phyloP scores from a whole-genome alignment of 2,888 invertebrate genomes.

The Sesia apiformis region DNA sequence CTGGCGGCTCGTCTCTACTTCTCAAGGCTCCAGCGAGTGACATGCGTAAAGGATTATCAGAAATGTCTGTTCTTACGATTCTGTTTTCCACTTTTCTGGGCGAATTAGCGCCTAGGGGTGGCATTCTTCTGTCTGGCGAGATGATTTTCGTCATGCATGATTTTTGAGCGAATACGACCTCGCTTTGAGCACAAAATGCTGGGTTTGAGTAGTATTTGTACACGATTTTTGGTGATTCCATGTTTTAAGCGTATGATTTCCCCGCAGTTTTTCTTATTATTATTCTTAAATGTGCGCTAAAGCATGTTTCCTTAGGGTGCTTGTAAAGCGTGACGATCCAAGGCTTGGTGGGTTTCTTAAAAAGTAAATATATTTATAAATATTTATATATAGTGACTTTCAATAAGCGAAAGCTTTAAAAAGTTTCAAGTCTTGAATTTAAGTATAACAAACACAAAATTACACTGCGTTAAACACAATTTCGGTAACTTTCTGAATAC shows the following conservation, averaged over 20 bases:
- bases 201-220: constrained; percentile 85
- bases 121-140: constrained; percentile 45
- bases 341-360: constrained; percentile 10
- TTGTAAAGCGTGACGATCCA: constrained; percentile 32
- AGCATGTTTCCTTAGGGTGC: constrained; percentile 46
- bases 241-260: constrained; percentile 40
- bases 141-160: constrained; percentile 43
- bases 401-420: too few species aligned
- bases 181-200: constrained; percentile 86
- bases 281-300: constrained; percentile 16
- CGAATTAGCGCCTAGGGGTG: constrained; percentile 60
- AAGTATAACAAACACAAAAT: too few species aligned
- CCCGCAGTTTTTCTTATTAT: constrained; percentile 13
- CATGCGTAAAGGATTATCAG: constrained; percentile 62
- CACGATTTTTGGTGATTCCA: constrained; percentile 69
- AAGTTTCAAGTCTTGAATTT: too few species aligned
- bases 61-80: constrained; percentile 61
- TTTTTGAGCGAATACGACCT: constrained; percentile 68
- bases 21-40: constrained; percentile 33
- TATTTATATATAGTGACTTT: too few species aligned
- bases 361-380: neutral
- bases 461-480: neutral
- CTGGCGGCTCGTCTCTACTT: constrained; percentile 51
- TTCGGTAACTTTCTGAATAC: neutral
- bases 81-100: constrained; percentile 55